Conservation (phyloP, 2,113 vertebrate genomes). For the Vulpes ferrilata region DNA sequence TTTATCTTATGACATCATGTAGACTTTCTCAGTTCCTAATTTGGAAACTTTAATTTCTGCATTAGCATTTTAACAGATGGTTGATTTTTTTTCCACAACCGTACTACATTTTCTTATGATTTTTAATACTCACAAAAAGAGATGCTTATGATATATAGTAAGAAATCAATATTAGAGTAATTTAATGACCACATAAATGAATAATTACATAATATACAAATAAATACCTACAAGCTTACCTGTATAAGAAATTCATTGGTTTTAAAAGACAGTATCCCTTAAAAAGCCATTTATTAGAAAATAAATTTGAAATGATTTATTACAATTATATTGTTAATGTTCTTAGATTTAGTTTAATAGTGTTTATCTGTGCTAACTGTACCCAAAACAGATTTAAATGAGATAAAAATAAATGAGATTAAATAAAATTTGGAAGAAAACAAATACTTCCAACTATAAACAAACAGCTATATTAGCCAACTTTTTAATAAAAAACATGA, state of each 20-base stretch:
- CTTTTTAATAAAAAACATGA: background rate
- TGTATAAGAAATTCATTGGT: background rate
- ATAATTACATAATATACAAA: background rate
- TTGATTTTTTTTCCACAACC: background rate
- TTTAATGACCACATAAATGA: background rate
- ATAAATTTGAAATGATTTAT: background rate
- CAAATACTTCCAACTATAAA: background rate
- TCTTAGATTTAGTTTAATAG: background rate
- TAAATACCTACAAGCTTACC: background rate
- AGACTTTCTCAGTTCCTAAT: background rate
- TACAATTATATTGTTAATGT: background rate
- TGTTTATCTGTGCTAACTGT: background rate
- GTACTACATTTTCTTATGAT: background rate
- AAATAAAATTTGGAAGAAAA: background rate
- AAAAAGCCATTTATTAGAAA: background rate
- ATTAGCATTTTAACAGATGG: background rate
- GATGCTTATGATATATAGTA: background rate
- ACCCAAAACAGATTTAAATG: background rate
- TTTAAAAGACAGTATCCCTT: background rate
- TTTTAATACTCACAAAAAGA: background rate
- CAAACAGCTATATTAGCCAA: background rate
- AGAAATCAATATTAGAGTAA: background rate
- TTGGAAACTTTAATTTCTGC: background rate
- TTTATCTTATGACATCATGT: background rate
- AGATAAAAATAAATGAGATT: background rate